phyloP scores from a whole-genome alignment of 1,140 invertebrate genomes.

The Berghia stephanieae region DNA sequence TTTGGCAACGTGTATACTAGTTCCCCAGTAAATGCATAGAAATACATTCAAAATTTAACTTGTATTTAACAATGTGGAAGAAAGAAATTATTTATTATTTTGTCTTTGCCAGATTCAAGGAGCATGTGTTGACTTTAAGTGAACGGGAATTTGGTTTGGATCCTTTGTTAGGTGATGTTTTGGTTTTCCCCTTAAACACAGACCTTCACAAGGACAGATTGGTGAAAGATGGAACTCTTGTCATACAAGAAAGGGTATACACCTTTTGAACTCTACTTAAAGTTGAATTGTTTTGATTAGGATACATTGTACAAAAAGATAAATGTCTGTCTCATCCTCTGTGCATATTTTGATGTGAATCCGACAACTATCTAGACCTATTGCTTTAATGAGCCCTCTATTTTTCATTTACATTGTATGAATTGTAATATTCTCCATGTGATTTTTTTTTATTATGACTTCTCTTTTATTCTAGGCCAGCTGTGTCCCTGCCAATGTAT shows the following conservation, averaged over 20 bases:
- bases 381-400: too few species aligned
- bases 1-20: too few species aligned
- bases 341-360: too few species aligned
- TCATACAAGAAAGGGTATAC: constrained; percentile 92
- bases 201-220: constrained; percentile 76
- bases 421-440: too few species aligned
- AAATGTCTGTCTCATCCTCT: too few species aligned
- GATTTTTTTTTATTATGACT: too few species aligned
- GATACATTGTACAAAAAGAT: too few species aligned
- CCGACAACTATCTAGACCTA: too few species aligned
- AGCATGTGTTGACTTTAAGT: constrained; percentile 62
- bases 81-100: not conserved
- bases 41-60: not conserved
- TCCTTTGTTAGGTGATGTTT: constrained; percentile 82
- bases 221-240: constrained; percentile 77
- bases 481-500: constrained; percentile 80
- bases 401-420: too few species aligned
- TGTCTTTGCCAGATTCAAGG: not conserved
- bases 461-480: constrained; percentile 76
- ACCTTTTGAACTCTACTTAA: too few species aligned
- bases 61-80: not conserved
- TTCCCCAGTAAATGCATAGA: not conserved
- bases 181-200: constrained; percentile 81
- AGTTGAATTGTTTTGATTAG: too few species aligned
- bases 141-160: constrained; percentile 81